Evolutionary conservation across 2,113 vertebrate species (phyloP).

Genomic region (Rhineura floridana): DNA sequence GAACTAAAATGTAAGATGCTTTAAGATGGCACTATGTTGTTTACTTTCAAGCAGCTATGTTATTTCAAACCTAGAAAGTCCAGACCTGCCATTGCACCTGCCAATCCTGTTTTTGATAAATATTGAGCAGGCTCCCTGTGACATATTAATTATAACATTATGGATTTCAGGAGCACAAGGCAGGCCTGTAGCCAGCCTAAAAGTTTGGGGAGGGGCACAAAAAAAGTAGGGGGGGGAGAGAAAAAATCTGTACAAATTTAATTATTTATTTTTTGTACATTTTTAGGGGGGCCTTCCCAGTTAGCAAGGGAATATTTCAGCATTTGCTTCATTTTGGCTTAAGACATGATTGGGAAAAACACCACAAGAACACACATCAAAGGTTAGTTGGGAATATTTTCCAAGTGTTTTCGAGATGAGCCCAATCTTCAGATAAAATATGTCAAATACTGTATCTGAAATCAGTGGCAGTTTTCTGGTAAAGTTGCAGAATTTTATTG

Average conservation of each 20-base stretch:
- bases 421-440: background rate
- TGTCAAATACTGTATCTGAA: background rate
- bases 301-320: conserved; percentile 49
- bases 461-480: background rate
- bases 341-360: background rate
- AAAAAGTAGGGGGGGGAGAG: too few relatives aligned
- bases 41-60: conserved; percentile 5
- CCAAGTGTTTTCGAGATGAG: background rate
- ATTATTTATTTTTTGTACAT: too few relatives aligned
- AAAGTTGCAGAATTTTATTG: too few relatives aligned
- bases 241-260: too few relatives aligned
- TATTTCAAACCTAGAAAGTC: conserved; percentile 32
- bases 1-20: background rate
- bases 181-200: too few relatives aligned
- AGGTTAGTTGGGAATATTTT: conserved; percentile 33
- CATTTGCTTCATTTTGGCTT: conserved; percentile 35
- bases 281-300: too few relatives aligned
- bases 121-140: conserved; percentile 61
- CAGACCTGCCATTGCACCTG: conserved; percentile 59
- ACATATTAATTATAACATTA: conserved; percentile 72
- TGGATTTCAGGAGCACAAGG: conserved; percentile 61
- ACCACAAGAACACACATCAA: background rate
- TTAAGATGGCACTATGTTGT: conserved; percentile 36
- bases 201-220: too few relatives aligned
- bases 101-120: conserved; percentile 53